Evolutionary conservation across 2,797 vertebrate species (phyloP).

Genomic region (Muscicapa striata): DNA sequence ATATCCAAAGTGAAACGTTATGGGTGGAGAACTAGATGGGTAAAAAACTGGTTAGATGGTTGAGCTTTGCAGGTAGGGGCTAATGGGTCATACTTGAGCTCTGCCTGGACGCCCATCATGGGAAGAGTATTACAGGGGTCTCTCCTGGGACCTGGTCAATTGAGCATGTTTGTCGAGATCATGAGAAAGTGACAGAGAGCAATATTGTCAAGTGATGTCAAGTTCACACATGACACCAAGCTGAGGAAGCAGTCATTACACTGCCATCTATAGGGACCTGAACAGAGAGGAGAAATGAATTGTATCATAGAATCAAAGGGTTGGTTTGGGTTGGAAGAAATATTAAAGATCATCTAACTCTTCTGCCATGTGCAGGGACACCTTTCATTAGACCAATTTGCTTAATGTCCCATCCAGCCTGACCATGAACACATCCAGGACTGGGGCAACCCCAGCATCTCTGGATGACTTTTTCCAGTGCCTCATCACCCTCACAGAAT

Average conservation of each 20-base stretch:
- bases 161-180: not conserved
- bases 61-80: not conserved
- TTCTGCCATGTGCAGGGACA: not conserved
- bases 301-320: not conserved
- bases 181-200: not conserved
- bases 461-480: not conserved
- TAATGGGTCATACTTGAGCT: not conserved
- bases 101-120: not conserved
- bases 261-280: not conserved
- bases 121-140: not conserved
- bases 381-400: not conserved
- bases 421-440: not conserved
- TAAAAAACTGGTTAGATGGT: not conserved
- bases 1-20: not conserved
- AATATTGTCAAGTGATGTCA: not conserved
- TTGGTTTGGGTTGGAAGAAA: not conserved
- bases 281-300: not conserved
- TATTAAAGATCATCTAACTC: not conserved
- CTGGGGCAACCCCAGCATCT: not conserved
- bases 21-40: not conserved
- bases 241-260: not conserved
- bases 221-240: not conserved
- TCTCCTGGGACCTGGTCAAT: not conserved
- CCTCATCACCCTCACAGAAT: not conserved
- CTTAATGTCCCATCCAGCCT: not conserved